Conservation (phyloP, 2,888 invertebrate genomes). For the Ormyrus labotus region DNA sequence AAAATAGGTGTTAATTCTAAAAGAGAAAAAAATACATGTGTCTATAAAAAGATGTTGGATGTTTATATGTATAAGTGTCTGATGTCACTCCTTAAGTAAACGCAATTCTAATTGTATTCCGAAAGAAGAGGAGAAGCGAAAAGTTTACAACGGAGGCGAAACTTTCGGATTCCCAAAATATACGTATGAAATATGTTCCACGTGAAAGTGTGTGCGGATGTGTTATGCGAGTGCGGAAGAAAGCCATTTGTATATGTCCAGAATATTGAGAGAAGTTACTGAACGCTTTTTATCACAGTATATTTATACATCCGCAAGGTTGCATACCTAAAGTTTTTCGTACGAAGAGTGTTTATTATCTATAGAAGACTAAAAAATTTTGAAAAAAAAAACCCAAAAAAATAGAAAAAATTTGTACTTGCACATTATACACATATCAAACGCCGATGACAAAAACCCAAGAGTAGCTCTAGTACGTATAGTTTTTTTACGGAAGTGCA, state of each 20-base stretch:
- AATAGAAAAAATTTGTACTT: too few relatives aligned
- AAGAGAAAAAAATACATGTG: not conserved
- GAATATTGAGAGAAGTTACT: not conserved
- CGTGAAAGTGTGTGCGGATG: not conserved
- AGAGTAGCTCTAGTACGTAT: not conserved
- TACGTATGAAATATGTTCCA: not conserved
- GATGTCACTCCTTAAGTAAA: not conserved
- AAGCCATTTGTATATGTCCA: not conserved
- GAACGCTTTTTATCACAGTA: not conserved
- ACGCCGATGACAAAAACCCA: too few relatives aligned
- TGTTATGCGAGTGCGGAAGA: not conserved
- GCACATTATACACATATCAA: not conserved
- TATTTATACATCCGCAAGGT: not conserved
- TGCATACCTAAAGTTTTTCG: not conserved
- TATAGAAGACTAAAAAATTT: not conserved
- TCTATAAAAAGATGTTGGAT: not conserved
- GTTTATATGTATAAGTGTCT: not conserved
- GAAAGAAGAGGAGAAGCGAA: not conserved
- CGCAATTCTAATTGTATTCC: not conserved
- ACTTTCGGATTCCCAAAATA: not conserved
- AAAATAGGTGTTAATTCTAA: not conserved
- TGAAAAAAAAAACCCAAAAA: not conserved
- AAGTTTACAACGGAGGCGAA: not conserved
- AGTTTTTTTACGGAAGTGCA: conserved; percentile 35
- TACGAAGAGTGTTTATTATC: not conserved